phyloP scores from a whole-genome alignment of 2,113 vertebrate species.

The Ciconia boyciana region DNA sequence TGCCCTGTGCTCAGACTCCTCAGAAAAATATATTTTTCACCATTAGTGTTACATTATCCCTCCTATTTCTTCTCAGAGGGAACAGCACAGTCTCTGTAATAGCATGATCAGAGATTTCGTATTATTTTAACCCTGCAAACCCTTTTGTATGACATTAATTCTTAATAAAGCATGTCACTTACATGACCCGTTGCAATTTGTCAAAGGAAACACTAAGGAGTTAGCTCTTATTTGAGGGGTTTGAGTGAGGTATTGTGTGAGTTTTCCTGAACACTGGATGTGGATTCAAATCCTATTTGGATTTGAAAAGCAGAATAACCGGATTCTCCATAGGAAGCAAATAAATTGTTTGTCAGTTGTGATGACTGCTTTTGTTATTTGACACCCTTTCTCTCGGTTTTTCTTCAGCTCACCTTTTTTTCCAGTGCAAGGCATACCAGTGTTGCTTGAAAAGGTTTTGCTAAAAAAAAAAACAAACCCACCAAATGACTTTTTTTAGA shows the following conservation, averaged over 20 bases:
- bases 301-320: not conserved
- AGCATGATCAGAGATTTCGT: not conserved
- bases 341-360: not conserved
- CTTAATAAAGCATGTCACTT: not conserved
- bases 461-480: not conserved
- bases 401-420: not conserved
- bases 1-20: not conserved
- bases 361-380: not conserved
- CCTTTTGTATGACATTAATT: not conserved
- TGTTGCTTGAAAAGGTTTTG: not conserved
- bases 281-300: not conserved
- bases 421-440: not conserved
- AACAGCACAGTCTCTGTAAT: not conserved
- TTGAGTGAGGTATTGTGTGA: not conserved
- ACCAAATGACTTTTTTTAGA: not conserved
- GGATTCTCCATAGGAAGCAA: not conserved
- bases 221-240: not conserved
- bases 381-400: not conserved
- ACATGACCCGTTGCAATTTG: not conserved
- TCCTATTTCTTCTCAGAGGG: not conserved
- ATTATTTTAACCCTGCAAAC: not conserved
- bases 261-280: not conserved
- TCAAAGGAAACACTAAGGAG: not conserved
- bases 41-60: not conserved
- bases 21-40: not conserved